Evolutionary conservation across 2,113 vertebrate species (phyloP), one percentile per base, ranked within the genome.

Genomic region (Kryptolebias marmoratus): DNA sequence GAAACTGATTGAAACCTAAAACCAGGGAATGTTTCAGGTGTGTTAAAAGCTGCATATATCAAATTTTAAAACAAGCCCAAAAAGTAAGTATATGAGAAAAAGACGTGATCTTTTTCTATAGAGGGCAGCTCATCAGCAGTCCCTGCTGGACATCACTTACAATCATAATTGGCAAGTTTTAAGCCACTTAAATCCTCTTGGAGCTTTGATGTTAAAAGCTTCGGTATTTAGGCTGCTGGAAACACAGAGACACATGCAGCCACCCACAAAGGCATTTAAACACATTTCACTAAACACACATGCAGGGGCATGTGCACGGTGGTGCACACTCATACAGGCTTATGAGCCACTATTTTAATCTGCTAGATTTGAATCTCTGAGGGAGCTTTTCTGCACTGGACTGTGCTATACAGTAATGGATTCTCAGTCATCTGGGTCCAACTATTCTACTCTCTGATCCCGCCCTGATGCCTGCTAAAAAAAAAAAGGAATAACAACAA

Each of bases 141-240:
- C 81, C 68, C 85, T 66, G 68, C 74, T 83, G 88, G 88, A 88
- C 82, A 90, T 81, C 70, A 76, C 79, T 87, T 81, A 72, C 55
- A 44, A 77, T 66, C 64, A 80, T 84, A 77, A 87, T 84, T 83
- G 54, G 44, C 56, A 77, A 78, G 66, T 77, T 89, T 85, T 64
- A 79, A 42, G 48, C 66, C 64, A 77, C 73, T 88, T 86, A 81
- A 81, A 84, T 86, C 79, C 71, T 77, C 69, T 66, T 15, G 31
- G 64, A 71, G 78, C 75, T 88, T 85, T 77, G 69, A 81, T 73
- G 78, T 76, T 84, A 77, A 89, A 90, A 86, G 85, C 86, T 81
- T 82, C 10, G 49, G 68, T 79, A 81, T 87, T 87, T 79, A 85
- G 55, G 56, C 48, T 63, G 67, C 56, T 77, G 50, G 71, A 64